Percentiles rank a stretch among this genome's conserved stretches.
Evolutionary conservation across 2,797 vertebrate genomes (phyloP).

Genomic region (Mycteria americana): DNA sequence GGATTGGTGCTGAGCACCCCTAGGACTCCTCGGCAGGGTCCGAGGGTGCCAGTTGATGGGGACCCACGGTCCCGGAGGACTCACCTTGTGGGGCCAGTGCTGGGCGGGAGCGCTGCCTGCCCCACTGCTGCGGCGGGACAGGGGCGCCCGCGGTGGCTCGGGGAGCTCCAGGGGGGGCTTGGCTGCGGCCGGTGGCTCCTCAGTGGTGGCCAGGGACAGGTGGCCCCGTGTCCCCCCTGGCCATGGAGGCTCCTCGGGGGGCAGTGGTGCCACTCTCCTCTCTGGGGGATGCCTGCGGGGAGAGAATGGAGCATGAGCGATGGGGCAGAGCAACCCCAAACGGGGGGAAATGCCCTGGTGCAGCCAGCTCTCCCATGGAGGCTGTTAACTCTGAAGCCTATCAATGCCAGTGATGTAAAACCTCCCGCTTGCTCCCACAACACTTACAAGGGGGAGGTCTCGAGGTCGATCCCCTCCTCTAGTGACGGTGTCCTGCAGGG

Average conservation of each 20-base stretch:
- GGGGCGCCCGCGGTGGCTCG: neutral
- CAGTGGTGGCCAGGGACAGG: neutral
- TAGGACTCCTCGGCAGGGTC: too few species aligned
- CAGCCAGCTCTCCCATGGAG: neutral
- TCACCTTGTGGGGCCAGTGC: slow-evolving; percentile 70
- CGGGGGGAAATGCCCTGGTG: accelerated
- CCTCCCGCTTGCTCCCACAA: neutral
- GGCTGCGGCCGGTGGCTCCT: neutral
- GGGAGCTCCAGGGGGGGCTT: accelerated
- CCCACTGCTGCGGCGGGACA: slow-evolving; percentile 70
- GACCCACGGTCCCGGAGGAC: neutral
- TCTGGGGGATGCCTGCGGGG: slow-evolving; percentile 3
- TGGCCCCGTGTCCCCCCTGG: neutral
- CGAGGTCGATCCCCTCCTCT: neutral
- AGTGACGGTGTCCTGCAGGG: neutral
- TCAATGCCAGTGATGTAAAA: neutral
- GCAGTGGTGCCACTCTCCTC: neutral
- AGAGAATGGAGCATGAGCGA: neutral
- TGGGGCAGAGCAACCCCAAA: neutral
- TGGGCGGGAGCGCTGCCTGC: slow-evolving; percentile 41
- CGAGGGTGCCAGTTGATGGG: neutral
- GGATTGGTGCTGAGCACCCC: neutral
- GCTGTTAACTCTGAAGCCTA: neutral
- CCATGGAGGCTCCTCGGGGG: neutral
- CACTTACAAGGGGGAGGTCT: slow-evolving; percentile 68